Conservation (phyloP, 1,140 invertebrate genomes). For the Hyles euphorbiae region DNA sequence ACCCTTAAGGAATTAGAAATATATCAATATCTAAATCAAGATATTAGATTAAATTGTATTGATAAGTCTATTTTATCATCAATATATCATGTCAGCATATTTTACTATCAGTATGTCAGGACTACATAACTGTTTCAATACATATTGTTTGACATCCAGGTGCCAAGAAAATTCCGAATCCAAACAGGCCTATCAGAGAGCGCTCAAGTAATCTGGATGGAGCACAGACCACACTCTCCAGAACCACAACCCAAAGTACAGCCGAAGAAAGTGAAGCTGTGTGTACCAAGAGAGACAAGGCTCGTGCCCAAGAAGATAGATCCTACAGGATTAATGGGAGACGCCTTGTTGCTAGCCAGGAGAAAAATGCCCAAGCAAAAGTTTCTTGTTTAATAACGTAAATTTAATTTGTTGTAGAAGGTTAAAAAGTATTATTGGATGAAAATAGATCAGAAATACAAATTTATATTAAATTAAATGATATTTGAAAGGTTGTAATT, state of each 20-base stretch:
- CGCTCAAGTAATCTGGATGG: constrained; percentile 51
- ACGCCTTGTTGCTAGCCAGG: constrained; percentile 43
- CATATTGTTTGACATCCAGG: constrained; percentile 16
- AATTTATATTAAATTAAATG: too few relatives aligned
- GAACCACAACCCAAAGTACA: constrained; percentile 17
- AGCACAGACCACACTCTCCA: constrained; percentile 15
- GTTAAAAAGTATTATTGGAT: too few relatives aligned
- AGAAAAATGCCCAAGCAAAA: constrained; percentile 45
- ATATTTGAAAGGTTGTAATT: too few relatives aligned
- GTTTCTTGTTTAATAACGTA: constrained; percentile 26
- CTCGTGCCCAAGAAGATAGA: constrained; percentile 34
- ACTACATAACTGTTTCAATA: too few relatives aligned
- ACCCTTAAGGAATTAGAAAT: too few relatives aligned
- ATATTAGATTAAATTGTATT: too few relatives aligned
- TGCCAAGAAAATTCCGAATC: constrained; percentile 45
- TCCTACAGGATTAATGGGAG: constrained; percentile 31
- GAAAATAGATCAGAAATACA: too few relatives aligned
- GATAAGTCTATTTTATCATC: too few relatives aligned
- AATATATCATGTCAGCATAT: too few relatives aligned
- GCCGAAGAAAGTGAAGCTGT: constrained; percentile 33
- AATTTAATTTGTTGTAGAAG: too few relatives aligned
- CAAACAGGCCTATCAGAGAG: constrained; percentile 32
- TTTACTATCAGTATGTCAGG: too few relatives aligned
- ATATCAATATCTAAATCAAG: too few relatives aligned
- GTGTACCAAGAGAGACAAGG: constrained; percentile 18